Evolutionary conservation across 2,113 vertebrate species (phyloP), one percentile per base, ranked within the genome.

Genomic region (Rhabdornis inornatus): DNA sequence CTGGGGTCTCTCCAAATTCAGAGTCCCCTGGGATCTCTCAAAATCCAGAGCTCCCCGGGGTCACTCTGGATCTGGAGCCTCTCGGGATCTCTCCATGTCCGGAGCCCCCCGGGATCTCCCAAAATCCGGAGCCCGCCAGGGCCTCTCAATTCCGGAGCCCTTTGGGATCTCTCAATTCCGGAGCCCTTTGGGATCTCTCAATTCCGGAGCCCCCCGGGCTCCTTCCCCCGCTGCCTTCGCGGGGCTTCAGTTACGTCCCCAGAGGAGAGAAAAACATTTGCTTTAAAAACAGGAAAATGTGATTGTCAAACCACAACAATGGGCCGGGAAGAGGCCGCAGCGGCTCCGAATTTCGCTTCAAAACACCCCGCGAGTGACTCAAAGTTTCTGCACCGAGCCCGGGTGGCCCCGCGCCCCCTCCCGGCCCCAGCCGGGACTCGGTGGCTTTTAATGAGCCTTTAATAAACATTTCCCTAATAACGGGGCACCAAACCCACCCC

Each of bases 281-380:
- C 40, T 91, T 86, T 49, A 85, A 94, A 96, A 96, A 97, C 95
- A 97, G 97, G 95, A 97, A 97, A 97, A 97, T 96, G 96, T 97
- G 96, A 97, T 97, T 95, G 95, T 97, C 83, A 97, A 97, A 96
- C 97, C 96, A 95, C 96, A 97, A 96, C 96, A 89, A 87, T 92
- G 95, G 92, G 91, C 94, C n/a, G 87, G 93, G 87, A 95, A 96
- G 85, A 75, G 89, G 87, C 90, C 13, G 79, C 93, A 77, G 90
- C 78, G 4, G 91, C 93, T 90, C 87, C 79, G 71, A 90, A 83
- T 90, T 77, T 69, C 87, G 55, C 87, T 83, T 79, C 87, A 63
- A 90, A 90, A 90, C 87, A 90, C 35, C n/a, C 55, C 2, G 35
- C 4, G 70, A 69, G 79, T 90, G 87, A 90, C 79, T 90, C 87